Base-by-base conservation (phyloP, 2,113 vertebrate species). In the Scatophagus argus region DNA sequence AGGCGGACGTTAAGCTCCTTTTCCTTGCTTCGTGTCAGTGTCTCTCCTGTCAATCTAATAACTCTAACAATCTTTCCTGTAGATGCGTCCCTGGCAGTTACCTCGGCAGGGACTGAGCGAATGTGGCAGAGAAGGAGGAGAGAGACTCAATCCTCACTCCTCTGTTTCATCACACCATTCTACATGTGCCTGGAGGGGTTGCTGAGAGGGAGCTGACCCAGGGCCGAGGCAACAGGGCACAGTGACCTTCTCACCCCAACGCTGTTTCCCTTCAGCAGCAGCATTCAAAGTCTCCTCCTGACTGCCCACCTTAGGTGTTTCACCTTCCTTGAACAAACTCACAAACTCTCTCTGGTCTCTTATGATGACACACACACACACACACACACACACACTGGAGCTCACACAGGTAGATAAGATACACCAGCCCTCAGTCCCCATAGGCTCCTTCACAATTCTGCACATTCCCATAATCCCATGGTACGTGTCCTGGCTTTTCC, bases 401-500 rank as follows among this genome's bases (percentile, higher is more conserved):
- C 72, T 63, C 66, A 43, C 43, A 43, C 59, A 56, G 49, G 79
- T 61, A n/a, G n/a, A n/a, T n/a, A n/a, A n/a, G 64, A 70, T 60
- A 21, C 82, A 54, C 79, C 73, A 72, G 39, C 67, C 76, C 70
- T 64, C 49, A 9, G 49, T 51, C 68, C 86, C 81, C 63, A 16
- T n/a, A 74, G 77, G 72, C 1, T 60, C 32, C 8, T 29, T 41
- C 27, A 74, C 74, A 64, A 82, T 82, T 63, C 84, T 75, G 78
- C 83, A 46, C 72, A 70, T 77, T 88, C 84, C 85, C 88, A 74
- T 63, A 92, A 90, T 93, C 93, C 91, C 93, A 51, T 29, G 91
- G 85, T 79, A 43, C 74, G n/a, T 79, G 92, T 93, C 93, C 94
- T 93, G 92, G 82, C 94, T 91, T 88, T 83, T 91, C 90, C 84